Evolutionary conservation across 2,797 vertebrate genomes (phyloP).

Genomic region (Paguma larvata): DNA sequence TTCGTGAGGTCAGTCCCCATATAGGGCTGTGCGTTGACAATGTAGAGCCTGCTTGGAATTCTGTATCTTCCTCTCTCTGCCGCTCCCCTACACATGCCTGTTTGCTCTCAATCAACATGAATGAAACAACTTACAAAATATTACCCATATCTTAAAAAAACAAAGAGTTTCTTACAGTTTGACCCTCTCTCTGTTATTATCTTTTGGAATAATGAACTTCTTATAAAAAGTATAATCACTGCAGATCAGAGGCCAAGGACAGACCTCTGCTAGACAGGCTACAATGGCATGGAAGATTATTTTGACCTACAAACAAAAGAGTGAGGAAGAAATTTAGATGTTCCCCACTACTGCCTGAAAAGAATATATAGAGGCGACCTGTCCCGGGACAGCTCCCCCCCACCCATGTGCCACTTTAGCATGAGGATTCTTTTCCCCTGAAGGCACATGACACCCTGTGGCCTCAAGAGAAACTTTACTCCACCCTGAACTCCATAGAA

Average conservation of each 20-base stretch:
- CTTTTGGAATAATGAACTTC: background rate
- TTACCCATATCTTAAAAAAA: too few species aligned
- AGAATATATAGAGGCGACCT: background rate
- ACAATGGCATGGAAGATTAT: background rate
- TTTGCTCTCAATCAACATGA: too few species aligned
- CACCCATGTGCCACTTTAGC: background rate
- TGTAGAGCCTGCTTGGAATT: too few species aligned
- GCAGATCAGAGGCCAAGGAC: background rate
- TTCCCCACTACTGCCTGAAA: background rate
- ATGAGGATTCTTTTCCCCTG: background rate
- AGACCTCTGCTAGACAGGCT: background rate
- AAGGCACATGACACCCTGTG: background rate
- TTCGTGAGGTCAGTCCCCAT: too few species aligned
- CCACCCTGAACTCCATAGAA: background rate
- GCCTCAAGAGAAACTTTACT: background rate
- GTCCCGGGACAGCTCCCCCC: background rate
- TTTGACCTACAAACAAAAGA: background rate
- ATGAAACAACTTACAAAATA: too few species aligned
- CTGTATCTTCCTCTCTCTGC: too few species aligned
- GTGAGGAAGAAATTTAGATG: background rate
- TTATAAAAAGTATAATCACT: background rate
- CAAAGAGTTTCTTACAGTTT: too few species aligned
- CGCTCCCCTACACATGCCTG: too few species aligned
- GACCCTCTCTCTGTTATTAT: too few species aligned
- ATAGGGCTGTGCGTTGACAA: too few species aligned